Conservation (phyloP, 2,113 vertebrate species). For the Sapayoa aenigma region DNA sequence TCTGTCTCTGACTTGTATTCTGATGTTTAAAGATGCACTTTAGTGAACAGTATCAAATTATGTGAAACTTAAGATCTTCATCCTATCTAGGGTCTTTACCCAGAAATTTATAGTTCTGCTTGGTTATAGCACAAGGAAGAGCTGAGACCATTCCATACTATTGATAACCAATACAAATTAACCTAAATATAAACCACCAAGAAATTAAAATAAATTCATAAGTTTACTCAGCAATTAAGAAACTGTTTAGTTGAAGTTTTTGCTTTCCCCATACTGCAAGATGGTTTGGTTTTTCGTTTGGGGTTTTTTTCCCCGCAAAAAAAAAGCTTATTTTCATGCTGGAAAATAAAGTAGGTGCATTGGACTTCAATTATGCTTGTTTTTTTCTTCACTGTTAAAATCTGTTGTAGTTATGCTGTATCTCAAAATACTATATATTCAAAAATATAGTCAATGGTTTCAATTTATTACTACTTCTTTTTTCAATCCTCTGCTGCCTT, state of each 20-base stretch:
- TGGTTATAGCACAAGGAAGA: not conserved
- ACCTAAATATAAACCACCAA: not conserved
- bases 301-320: not conserved
- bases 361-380: not conserved
- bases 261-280: not conserved
- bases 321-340: not conserved
- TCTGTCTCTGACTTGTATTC: not conserved
- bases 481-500: slow-evolving; percentile 74
- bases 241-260: not conserved
- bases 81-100: not conserved
- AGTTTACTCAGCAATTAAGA: not conserved
- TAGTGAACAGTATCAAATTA: not conserved
- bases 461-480: slow-evolving; percentile 61
- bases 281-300: not conserved
- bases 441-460: slow-evolving; percentile 14
- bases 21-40: not conserved
- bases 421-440: not conserved
- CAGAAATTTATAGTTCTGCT: not conserved
- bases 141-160: not conserved
- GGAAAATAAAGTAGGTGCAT: not conserved
- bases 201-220: not conserved
- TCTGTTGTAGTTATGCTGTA: not conserved
- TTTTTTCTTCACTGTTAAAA: not conserved
- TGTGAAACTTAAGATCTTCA: not conserved
- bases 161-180: not conserved